A percentile compares a stretch with the other conserved stretches of the same genome.
These are phyloP conservation scores for Incurvaria masculella DNA, from an alignment of 2,888 invertebrate genomes.

Conservation along the genomic window DNA sequence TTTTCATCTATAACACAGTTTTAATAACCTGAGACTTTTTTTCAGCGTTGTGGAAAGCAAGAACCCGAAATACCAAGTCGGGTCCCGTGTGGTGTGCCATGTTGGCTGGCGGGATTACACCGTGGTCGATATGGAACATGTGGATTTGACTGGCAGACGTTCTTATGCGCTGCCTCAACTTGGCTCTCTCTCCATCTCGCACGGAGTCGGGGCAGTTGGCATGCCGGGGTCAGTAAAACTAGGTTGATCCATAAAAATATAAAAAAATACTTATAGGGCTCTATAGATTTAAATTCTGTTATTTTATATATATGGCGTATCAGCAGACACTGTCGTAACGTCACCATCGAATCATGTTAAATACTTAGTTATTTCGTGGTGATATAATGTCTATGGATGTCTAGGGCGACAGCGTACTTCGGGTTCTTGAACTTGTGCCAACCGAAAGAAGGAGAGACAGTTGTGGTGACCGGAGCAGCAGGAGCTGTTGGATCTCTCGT, in stretches of 20 bases:
- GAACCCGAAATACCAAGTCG: conserved; percentile 57
- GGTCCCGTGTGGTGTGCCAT: conserved; percentile 54
- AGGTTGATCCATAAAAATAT: no score
- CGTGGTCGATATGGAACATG: conserved; percentile 16
- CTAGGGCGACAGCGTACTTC: conserved; percentile 71
- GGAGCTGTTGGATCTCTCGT: conserved; percentile 74
- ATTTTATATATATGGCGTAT: no score
- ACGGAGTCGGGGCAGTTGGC: conserved; percentile 59
- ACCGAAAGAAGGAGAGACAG: conserved; percentile 65
- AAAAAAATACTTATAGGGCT: no score
- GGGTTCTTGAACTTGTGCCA: conserved; percentile 66
- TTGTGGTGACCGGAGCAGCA: conserved; percentile 69
- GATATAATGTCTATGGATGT: no score
- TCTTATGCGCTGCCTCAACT: conserved; percentile 10
- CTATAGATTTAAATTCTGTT: no score
- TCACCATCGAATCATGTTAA: no score
- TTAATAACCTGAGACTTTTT: no score
- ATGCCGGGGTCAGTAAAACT: conserved; percentile 60
- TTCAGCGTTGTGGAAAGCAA: conserved; percentile 58
- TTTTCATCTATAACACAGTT: no score
- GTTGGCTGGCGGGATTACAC: conserved; percentile 65
- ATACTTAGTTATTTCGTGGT: no score
- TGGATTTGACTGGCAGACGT: background rate
- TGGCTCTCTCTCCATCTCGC: conserved; percentile 34
- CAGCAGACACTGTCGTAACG: no score